Evolutionary conservation across 2,888 invertebrate species (phyloP).

Genomic region (Hipparchia sbordonii): DNA sequence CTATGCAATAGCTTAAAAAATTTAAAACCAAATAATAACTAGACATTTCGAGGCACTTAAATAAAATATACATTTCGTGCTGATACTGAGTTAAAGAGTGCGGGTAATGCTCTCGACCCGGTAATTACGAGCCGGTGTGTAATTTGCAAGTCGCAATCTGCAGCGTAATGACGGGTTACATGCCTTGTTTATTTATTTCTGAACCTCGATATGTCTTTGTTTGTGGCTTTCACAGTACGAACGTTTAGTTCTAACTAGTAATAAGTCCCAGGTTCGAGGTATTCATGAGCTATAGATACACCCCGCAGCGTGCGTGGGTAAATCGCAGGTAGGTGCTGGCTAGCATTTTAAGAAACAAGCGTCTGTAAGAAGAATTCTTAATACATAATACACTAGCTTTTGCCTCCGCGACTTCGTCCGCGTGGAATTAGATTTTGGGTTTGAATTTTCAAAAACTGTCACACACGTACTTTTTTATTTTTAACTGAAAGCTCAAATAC

Average conservation of each 20-base stretch:
- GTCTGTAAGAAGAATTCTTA: too few species aligned
- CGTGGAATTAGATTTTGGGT: too few species aligned
- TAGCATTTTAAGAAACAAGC: too few species aligned
- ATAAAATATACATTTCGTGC: constrained; percentile 2
- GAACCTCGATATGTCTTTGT: neutral
- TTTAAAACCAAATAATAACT: neutral
- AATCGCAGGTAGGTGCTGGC: too few species aligned
- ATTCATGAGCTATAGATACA: too few species aligned
- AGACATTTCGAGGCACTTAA: neutral
- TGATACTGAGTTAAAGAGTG: constrained; percentile 7
- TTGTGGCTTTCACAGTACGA: neutral
- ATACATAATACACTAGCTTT: too few species aligned
- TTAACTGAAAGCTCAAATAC: too few species aligned
- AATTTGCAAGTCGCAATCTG: constrained; percentile 14
- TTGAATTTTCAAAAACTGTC: too few species aligned
- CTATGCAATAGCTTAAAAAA: too few species aligned
- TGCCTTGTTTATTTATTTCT: constrained; percentile 12
- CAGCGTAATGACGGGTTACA: constrained; percentile 18
- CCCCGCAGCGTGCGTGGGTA: too few species aligned
- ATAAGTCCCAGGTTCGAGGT: neutral
- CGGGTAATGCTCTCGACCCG: neutral
- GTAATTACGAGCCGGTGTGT: constrained; percentile 4
- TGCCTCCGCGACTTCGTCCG: too few species aligned
- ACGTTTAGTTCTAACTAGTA: neutral
- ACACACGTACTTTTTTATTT: too few species aligned